A percentile compares a stretch with the other conserved stretches of the same genome.
Conservation (phyloP, 1,140 invertebrate genomes). For the Philopotamus ludificatus region DNA sequence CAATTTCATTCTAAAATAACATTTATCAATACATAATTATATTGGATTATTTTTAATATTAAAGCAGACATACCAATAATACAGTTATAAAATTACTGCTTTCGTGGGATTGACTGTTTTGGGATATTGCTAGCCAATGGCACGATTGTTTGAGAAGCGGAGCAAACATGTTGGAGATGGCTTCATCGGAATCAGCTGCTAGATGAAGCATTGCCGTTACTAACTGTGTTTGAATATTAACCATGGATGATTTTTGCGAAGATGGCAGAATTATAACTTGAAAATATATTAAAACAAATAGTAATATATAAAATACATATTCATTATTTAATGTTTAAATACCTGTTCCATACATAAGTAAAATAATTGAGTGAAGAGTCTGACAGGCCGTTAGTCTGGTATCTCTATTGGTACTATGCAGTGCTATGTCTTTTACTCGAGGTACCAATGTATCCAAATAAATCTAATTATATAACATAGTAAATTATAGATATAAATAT, state of each 20-base stretch:
- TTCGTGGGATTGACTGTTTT: conserved; percentile 8
- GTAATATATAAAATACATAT: background rate
- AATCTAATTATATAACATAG: conserved; percentile 30
- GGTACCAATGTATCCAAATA: conserved; percentile 35
- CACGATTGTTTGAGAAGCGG: conserved; percentile 36
- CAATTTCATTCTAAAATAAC: conserved; percentile 26
- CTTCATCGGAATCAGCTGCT: conserved; percentile 29
- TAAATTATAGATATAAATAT: conserved; percentile 6
- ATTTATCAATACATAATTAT: background rate
- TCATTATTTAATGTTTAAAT: no score
- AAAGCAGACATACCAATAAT: conserved; percentile 19
- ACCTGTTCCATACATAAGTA: conserved; percentile 37
- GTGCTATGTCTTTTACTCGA: conserved; percentile 23
- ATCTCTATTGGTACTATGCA: conserved; percentile 35
- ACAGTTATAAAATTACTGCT: conserved; percentile 23
- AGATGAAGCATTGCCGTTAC: conserved; percentile 17
- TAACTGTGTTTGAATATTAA: conserved; percentile 12
- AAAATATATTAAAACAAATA: conserved; percentile 22
- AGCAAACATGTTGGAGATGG: conserved; percentile 28
- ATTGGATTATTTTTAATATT: background rate
- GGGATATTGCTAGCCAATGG: conserved; percentile 29
- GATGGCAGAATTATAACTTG: conserved; percentile 25
- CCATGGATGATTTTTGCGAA: conserved; percentile 15
- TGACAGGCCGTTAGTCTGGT: conserved; percentile 37
- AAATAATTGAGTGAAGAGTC: conserved; percentile 37